Evolutionary conservation across 2,888 invertebrate species (phyloP), one percentile per base, ranked within the genome.

Genomic region (Lasioglossum zephyrum): DNA sequence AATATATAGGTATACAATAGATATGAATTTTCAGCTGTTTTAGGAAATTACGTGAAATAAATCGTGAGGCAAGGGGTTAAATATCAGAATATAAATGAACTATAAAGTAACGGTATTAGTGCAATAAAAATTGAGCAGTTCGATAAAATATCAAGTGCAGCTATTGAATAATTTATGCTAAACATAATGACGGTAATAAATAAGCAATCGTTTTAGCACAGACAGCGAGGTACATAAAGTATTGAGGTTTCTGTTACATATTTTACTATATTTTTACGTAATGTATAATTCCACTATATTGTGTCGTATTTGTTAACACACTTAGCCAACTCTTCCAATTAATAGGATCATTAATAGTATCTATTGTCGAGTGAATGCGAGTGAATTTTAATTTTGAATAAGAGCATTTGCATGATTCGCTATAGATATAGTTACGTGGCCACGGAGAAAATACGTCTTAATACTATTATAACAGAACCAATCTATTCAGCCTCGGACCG

Each of bases 391-490:
- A 53, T 53, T 44, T 41, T 44, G n/a, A n/a, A 53, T 66, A 72
- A 84, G 75, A 70, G 78, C 72, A 79, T 79, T 85, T 73, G 41
- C 22, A 60, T n/a, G 66, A 76, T 63, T 13, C 53, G 66, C 31
- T 49, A 36, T 80, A 44, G 11, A 44, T 44, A 80, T 81, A 89
- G 89, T 87, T 84, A 73, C 72, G 72, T 69, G 73, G 81, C 87
- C 76, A 78, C 72, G 60, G 18, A 63, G 85, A 84, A 88, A 88
- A 83, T 86, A 79, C 86, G 44, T 82, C 89, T 88, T 88, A 82
- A 88, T 90, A 74, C 84, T 72, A 82, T 88, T 90, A 89, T 81
- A 90, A 84, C 89, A 76, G 82, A 81, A 83, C 72, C 88, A 84
- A 89, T 88, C 88, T 84, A 88, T 89, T 88, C 85, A 81, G 69